Conservation (phyloP, 2,113 vertebrate species). For the Haplochromis burtoni region DNA sequence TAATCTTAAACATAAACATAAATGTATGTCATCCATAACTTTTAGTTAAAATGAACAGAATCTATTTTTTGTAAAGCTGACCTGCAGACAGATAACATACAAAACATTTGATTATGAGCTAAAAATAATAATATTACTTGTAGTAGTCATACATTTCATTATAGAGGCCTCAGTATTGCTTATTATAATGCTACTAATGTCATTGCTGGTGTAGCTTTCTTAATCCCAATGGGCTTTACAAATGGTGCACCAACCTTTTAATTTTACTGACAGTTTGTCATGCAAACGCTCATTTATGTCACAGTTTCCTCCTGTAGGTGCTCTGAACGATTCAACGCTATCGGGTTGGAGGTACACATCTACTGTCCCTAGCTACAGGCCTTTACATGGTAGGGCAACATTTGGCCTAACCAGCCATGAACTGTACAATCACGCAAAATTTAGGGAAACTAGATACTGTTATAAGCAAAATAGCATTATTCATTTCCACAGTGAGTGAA, state of each 20-base stretch:
- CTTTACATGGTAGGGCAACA: conserved; percentile 19
- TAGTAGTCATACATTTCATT: not conserved
- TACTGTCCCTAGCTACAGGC: conserved; percentile 5
- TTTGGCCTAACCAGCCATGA: not conserved
- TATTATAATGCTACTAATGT: not conserved
- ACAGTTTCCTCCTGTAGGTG: not conserved
- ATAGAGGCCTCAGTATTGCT: not conserved
- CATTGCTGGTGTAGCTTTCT: not conserved
- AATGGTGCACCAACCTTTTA: not conserved
- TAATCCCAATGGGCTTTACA: not conserved
- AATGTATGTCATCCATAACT: not conserved
- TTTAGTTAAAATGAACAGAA: not conserved
- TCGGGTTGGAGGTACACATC: not conserved
- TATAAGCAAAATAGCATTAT: not conserved
- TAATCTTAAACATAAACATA: not conserved
- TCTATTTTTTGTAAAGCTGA: not conserved
- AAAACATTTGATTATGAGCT: not conserved
- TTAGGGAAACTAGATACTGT: not conserved
- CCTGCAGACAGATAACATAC: not conserved
- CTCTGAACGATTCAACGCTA: not conserved
- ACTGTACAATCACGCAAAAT: not conserved
- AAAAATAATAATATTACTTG: not conserved
- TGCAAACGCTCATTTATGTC: not conserved
- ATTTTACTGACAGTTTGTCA: not conserved
- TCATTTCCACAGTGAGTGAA: not conserved